These are phyloP conservation scores for Ennomos fuscantarius DNA, from an alignment of 2,888 invertebrate species.

Conservation along the genomic window DNA sequence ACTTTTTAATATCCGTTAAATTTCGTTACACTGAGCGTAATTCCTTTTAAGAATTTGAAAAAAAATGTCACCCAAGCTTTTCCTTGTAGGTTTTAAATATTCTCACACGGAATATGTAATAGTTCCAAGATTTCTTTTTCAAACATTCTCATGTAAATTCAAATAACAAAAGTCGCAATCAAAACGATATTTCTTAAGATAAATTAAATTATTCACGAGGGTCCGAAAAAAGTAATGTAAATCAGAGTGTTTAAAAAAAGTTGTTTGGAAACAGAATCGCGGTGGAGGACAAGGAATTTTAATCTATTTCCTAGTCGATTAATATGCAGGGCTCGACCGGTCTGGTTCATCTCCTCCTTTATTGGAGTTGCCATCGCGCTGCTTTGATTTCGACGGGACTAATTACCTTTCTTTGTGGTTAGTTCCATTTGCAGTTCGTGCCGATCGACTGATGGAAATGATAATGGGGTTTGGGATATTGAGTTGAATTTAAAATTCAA, in stretches of 20 bases:
- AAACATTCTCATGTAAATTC: slow-evolving; percentile 23
- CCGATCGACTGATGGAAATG: slow-evolving; percentile 32
- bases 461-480: slow-evolving; percentile 34
- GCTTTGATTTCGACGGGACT: slow-evolving; percentile 76
- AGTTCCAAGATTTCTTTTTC: slow-evolving; percentile 8
- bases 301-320: slow-evolving; percentile 85
- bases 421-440: slow-evolving; percentile 53
- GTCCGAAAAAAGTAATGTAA: slow-evolving; percentile 78
- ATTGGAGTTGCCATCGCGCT: slow-evolving; percentile 69
- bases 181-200: slow-evolving; percentile 75
- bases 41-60: slow-evolving; percentile 67
- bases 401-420: slow-evolving; percentile 74
- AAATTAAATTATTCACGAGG: slow-evolving; percentile 83
- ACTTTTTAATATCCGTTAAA: slow-evolving; percentile 86
- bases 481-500: slow-evolving; percentile 24
- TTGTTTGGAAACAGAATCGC: slow-evolving; percentile 80
- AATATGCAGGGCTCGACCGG: slow-evolving; percentile 83
- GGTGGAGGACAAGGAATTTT: slow-evolving; percentile 79
- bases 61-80: slow-evolving; percentile 39
- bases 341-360: slow-evolving; percentile 85
- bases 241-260: slow-evolving; percentile 79
- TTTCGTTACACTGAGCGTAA: slow-evolving; percentile 78
- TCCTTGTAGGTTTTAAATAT: slow-evolving; percentile 8
- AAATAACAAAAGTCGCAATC: slow-evolving; percentile 49
- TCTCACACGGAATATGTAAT: background rate